A percentile compares a stretch with the other conserved stretches of the same genome.
phyloP scores from a whole-genome alignment of 2,113 vertebrate species.

The Lepisosteus osseus region DNA sequence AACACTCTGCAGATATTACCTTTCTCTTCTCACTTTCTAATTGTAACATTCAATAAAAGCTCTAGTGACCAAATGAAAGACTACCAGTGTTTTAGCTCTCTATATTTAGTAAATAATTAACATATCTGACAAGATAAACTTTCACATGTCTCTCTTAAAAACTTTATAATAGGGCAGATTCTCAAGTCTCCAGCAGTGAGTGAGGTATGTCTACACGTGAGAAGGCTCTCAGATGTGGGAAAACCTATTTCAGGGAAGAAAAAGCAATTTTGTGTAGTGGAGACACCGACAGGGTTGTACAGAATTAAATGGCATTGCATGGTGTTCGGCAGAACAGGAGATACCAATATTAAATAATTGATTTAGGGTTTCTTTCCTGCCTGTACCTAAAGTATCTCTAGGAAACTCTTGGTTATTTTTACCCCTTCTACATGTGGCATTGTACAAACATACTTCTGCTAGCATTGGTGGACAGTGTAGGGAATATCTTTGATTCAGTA shows the following conservation, averaged over 20 bases:
- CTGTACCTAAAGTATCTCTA: background rate
- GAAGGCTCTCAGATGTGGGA: background rate
- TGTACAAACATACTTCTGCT: too few species aligned
- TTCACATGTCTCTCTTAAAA: background rate
- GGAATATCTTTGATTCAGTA: too few species aligned
- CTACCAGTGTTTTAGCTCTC: conserved; percentile 17
- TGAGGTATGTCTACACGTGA: background rate
- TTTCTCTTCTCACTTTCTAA: conserved; percentile 30
- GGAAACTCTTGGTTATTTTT: background rate
- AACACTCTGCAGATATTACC: conserved; percentile 11
- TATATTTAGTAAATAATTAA: conserved; percentile 10
- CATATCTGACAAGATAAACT: background rate
- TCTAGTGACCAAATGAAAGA: conserved; percentile 27
- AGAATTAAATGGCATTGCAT: conserved; percentile 4
- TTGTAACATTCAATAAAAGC: conserved; percentile 2
- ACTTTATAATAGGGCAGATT: background rate
- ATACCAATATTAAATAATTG: conserved; percentile 2
- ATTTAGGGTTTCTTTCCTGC: background rate
- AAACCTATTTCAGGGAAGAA: background rate
- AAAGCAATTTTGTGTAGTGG: conserved; percentile 6
- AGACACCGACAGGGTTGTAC: background rate
- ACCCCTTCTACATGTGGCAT: background rate
- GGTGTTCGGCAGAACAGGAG: background rate
- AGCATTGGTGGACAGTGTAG: too few species aligned
- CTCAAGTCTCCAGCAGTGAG: background rate